Percentiles rank a stretch among this genome's conserved stretches.
phyloP scores from a whole-genome alignment of 2,797 vertebrate species.

The Microctenopoma stevenorrisi region DNA sequence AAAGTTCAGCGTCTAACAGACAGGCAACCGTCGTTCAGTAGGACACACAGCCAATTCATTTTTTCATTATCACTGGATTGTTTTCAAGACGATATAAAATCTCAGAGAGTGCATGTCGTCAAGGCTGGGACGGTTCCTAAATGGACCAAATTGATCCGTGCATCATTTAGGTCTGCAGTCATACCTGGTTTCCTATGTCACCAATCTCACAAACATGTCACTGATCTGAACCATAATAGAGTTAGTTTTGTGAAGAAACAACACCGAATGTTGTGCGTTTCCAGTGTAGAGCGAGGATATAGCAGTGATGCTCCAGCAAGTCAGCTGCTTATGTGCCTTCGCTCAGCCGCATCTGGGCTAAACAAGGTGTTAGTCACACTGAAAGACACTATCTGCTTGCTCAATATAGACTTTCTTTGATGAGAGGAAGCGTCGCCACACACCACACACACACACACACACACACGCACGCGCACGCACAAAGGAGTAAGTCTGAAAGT shows the following conservation, averaged over 20 bases:
- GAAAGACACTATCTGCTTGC: background rate
- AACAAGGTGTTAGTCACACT: background rate
- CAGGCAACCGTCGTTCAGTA: conserved; percentile 65
- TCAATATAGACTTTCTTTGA: background rate
- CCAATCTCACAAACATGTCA: no score
- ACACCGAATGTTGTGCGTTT: background rate
- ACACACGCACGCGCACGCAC: background rate
- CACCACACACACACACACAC: background rate
- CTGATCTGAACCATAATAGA: no score
- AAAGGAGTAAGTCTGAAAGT: background rate
- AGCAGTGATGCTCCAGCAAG: background rate
- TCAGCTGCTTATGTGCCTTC: background rate
- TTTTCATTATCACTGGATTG: conserved; percentile 54
- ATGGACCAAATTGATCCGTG: conserved; percentile 12
- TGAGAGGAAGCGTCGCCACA: background rate
- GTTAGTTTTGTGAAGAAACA: no score
- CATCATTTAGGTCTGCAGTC: background rate
- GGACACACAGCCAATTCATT: conserved; percentile 67
- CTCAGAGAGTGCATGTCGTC: conserved; percentile 16
- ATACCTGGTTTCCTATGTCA: conserved; percentile 3
- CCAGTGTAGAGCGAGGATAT: background rate
- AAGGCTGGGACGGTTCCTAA: conserved; percentile 1
- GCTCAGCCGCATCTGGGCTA: background rate
- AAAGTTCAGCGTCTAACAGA: conserved; percentile 72
- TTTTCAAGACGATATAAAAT: conserved; percentile 56